Evolutionary conservation across 2,888 invertebrate species (phyloP).

Genomic region (Pilophorus perplexus): DNA sequence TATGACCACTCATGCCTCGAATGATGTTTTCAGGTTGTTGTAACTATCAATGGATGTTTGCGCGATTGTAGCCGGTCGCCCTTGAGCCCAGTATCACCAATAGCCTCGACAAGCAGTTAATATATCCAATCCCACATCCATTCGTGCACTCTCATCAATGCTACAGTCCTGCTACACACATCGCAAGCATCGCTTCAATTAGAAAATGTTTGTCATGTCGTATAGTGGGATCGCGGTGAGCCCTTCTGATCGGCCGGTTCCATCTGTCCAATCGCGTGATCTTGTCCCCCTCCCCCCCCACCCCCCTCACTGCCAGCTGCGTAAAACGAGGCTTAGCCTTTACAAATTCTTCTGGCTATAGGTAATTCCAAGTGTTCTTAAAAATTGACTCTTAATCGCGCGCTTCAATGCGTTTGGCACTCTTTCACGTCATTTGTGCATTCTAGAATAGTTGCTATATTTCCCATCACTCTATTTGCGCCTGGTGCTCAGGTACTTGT

Average conservation of each 20-base stretch:
- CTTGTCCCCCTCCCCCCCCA: constrained; percentile 28
- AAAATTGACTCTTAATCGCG: constrained; percentile 37
- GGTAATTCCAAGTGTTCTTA: constrained; percentile 46
- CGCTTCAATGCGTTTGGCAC: constrained; percentile 41
- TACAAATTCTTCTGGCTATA: constrained; percentile 35
- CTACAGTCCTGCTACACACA: constrained; percentile 43
- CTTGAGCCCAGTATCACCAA: constrained; percentile 78
- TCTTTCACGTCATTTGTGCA: constrained; percentile 39
- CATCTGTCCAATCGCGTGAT: constrained; percentile 10
- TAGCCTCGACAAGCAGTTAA: constrained; percentile 90
- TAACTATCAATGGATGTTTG: constrained; percentile 87
- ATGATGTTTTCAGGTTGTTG: constrained; percentile 57
- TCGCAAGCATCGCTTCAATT: constrained; percentile 46
- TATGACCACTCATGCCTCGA: too few species aligned
- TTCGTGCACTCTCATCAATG: constrained; percentile 41
- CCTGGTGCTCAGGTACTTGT: constrained; percentile 45
- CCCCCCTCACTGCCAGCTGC: constrained; percentile 37
- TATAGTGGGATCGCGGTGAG: constrained; percentile 27
- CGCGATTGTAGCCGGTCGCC: constrained; percentile 81
- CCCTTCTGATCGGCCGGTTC: too few species aligned
- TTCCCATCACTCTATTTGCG: constrained; percentile 40
- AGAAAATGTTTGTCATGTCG: constrained; percentile 36
- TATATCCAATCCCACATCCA: constrained; percentile 44
- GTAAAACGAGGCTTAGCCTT: constrained; percentile 35
- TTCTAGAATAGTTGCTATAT: constrained; percentile 42